Conservation (phyloP, 2,888 invertebrate genomes). For the Ectemnius lituratus region DNA sequence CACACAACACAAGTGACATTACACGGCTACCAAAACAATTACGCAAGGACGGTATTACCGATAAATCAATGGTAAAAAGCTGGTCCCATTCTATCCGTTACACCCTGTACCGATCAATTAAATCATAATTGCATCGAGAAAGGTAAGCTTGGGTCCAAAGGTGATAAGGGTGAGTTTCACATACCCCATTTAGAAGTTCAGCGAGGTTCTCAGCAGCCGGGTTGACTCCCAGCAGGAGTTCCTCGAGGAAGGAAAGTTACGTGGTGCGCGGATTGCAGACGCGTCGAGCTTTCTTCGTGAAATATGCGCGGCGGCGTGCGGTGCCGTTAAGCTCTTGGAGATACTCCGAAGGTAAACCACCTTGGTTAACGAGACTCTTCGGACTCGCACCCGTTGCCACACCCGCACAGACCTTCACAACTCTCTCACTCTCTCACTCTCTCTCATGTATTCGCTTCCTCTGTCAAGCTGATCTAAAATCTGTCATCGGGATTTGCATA, state of each 20-base stretch:
- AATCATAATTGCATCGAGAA: no score
- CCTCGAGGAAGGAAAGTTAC: neutral
- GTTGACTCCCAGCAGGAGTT: neutral
- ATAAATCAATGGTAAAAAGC: no score
- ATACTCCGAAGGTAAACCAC: constrained; percentile 4
- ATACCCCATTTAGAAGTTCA: no score
- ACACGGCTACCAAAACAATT: no score
- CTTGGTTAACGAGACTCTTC: constrained; percentile 29
- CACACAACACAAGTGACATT: no score
- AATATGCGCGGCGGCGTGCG: constrained; percentile 5
- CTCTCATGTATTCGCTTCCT: constrained; percentile 4
- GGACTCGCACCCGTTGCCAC: constrained; percentile 4
- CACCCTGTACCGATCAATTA: no score
- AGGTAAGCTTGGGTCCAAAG: no score
- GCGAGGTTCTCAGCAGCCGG: no score
- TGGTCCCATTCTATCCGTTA: no score
- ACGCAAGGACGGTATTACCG: no score
- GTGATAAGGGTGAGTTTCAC: no score
- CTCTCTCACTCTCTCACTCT: neutral
- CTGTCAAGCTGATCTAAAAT: neutral
- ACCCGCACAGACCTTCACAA: neutral
- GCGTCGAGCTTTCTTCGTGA: constrained; percentile 4
- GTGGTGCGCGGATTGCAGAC: neutral
- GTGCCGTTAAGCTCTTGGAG: constrained; percentile 8
- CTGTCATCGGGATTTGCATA: constrained; percentile 5